phyloP scores from a whole-genome alignment of 2,113 vertebrate genomes.

The Catharus bicknelli region DNA sequence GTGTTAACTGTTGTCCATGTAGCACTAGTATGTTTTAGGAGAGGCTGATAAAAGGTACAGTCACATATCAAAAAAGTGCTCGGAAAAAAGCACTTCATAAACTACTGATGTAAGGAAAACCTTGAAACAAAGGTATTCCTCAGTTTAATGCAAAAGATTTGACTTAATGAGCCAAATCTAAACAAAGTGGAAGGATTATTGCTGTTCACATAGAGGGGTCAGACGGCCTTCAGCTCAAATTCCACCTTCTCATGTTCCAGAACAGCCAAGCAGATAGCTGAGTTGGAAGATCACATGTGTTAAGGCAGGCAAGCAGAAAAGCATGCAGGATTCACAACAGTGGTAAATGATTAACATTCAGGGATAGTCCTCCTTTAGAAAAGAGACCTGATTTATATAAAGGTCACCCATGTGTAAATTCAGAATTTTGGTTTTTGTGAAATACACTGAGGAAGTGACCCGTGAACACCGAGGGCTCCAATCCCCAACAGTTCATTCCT shows the following conservation, averaged over 20 bases:
- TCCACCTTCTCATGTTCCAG: background rate
- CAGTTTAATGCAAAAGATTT: background rate
- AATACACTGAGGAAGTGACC: background rate
- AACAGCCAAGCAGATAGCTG: background rate
- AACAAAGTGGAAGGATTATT: background rate
- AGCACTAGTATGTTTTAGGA: background rate
- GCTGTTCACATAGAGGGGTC: background rate
- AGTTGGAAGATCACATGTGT: background rate
- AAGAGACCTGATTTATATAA: constrained; percentile 22
- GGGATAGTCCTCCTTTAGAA: constrained; percentile 69
- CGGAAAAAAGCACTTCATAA: background rate
- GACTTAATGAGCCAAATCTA: background rate
- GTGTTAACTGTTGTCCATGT: background rate
- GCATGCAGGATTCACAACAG: background rate
- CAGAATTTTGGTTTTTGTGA: background rate
- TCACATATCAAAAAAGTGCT: background rate
- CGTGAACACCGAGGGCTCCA: background rate
- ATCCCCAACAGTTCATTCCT: background rate
- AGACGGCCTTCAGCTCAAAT: constrained; percentile 11
- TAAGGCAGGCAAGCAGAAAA: constrained; percentile 34
- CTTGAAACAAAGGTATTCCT: background rate
- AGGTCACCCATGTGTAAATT: background rate
- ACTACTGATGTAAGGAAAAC: background rate
- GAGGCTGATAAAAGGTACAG: background rate
- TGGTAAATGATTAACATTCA: background rate